phyloP scores from a whole-genome alignment of 2,113 vertebrate species.

The Perca fluviatilis region DNA sequence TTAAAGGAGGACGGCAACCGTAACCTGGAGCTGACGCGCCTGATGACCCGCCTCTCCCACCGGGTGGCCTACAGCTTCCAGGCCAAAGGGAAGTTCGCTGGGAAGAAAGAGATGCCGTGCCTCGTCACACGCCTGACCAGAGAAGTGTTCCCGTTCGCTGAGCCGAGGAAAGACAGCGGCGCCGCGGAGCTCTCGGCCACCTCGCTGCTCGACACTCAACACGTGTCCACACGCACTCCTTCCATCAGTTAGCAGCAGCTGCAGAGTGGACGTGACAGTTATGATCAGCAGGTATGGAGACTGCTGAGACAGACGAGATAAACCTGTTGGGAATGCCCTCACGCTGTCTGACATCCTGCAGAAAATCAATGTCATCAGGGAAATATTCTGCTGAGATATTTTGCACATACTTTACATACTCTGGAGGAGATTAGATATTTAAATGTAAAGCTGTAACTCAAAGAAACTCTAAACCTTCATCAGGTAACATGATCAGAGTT shows the following conservation, averaged over 20 bases:
- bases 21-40: slow-evolving; percentile 79
- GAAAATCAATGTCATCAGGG: not conserved
- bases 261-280: too few relatives aligned
- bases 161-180: not conserved
- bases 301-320: not conserved
- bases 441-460: not conserved
- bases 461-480: too few relatives aligned
- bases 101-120: slow-evolving; percentile 87
- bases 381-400: not conserved
- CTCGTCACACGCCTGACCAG: slow-evolving; percentile 79
- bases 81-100: slow-evolving; percentile 60
- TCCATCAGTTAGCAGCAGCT: slow-evolving; percentile 60
- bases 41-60: slow-evolving; percentile 83
- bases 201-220: slow-evolving; percentile 8
- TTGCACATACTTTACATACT: not conserved
- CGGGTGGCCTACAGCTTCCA: slow-evolving; percentile 80
- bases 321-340: not conserved
- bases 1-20: slow-evolving; percentile 75
- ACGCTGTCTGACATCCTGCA: not conserved
- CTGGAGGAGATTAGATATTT: not conserved
- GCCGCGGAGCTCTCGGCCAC: slow-evolving; percentile 38
- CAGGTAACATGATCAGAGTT: too few relatives aligned
- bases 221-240: slow-evolving; percentile 11
- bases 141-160: slow-evolving; percentile 81
- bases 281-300: too few relatives aligned